Percentiles rank a stretch among this genome's conserved stretches.
These are phyloP conservation scores for Oxyscelio sp. DNA, from an alignment of 2,888 invertebrate genomes.

Conservation along the genomic window DNA sequence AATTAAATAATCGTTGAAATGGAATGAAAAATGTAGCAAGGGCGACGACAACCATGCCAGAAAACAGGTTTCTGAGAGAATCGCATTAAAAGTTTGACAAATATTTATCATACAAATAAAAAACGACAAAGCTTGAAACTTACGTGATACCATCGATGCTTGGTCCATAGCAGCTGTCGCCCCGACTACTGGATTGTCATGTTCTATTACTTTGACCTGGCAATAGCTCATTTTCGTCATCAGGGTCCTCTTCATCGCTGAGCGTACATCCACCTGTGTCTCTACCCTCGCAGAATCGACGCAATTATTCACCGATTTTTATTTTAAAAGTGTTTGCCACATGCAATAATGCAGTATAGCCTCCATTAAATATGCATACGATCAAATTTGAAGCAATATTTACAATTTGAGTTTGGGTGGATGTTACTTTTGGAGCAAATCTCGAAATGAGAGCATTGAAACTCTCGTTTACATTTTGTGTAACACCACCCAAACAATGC, in stretches of 20 bases:
- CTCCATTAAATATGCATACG: no score
- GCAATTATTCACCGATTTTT: conserved; percentile 28
- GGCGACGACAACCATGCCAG: conserved; percentile 9
- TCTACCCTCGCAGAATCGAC: conserved; percentile 4
- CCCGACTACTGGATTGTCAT: not conserved
- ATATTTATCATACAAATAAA: conserved; percentile 7
- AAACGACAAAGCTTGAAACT: conserved; percentile 7
- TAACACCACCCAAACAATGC: no score
- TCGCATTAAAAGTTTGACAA: conserved; percentile 11
- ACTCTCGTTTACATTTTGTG: conserved; percentile 67
- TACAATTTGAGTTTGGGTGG: conserved; percentile 19
- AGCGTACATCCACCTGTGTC: not conserved
- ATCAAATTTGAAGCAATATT: conserved; percentile 40
- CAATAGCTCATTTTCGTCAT: conserved; percentile 12
- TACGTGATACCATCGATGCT: conserved; percentile 21
- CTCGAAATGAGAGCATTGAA: conserved; percentile 73
- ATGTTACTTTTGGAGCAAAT: conserved; percentile 58
- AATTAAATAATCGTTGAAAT: no score
- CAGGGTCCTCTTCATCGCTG: not conserved
- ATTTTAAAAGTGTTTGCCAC: conserved; percentile 22
- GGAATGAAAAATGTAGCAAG: not conserved
- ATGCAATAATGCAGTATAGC: conserved; percentile 17
- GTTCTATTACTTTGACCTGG: conserved; percentile 6
- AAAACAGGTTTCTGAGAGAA: conserved; percentile 26
- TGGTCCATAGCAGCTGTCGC: conserved; percentile 16